Base-by-base conservation (phyloP, 2,113 vertebrate species). In the Ascaphus truei region DNA sequence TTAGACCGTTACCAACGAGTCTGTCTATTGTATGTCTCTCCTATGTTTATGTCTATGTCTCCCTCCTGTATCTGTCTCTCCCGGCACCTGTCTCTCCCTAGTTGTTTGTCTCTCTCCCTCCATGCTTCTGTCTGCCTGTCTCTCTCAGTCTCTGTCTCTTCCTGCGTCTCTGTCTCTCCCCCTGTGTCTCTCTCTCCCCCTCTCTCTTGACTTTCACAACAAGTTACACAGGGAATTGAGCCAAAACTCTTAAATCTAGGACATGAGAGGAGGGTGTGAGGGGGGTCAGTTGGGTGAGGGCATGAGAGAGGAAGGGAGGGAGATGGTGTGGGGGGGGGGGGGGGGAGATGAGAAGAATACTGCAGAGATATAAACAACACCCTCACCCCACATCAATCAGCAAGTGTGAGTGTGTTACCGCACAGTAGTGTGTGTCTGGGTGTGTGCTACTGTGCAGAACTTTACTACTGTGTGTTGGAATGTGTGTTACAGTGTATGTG, bases 181-280 rank as follows among this genome's bases (percentile, higher is more conserved):
- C n/a, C n/a, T n/a, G n/a, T n/a, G n/a, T n/a, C n/a, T n/a, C n/a
- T n/a, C n/a, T n/a, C 36, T 55, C n/a, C 20, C 34, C 55, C 56
- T 51, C 33, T 61, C 57, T 50, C 45, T 68, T 71, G 56, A 71
- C 56, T 71, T 71, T 71, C 45, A 71, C 56, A 71, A 52, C 67
- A 61, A 61, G 67, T 71, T 61, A 71, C 13, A 52, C 45, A 61
- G 56, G 67, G 67, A 71, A 60, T 37, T 25, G 31, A 61, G 67
- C 67, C 67, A 71, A 50, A 29, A 51, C 45, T 71, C 55, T 60
- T 69, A 69, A 69, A 69, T 59, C 56, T 71, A 71, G 67, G 67
- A 71, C 67, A 71, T 45, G 61, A 71, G 47, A 51, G 67, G 57
- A 34, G 67, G 67, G 67, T 52, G 67, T 52, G 57, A 71, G 34